Conservation (phyloP, 2,113 vertebrate species). For the Phasianus colchicus region DNA sequence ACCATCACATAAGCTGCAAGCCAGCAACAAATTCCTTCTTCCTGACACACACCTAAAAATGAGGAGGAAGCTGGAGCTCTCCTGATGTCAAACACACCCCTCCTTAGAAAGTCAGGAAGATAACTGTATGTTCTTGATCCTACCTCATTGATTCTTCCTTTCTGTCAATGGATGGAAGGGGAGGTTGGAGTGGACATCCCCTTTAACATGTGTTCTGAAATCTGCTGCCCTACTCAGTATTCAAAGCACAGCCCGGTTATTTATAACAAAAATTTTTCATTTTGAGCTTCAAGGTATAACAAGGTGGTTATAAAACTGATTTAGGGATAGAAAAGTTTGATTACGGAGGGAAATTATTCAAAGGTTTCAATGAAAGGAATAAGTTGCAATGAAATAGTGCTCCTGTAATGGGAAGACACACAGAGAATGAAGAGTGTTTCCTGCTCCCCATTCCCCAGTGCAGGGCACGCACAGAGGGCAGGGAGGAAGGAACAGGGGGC, state of each 20-base stretch:
- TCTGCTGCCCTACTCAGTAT: background rate
- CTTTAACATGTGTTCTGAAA: background rate
- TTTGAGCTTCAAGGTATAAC: slow-evolving; percentile 61
- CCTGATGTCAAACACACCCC: background rate
- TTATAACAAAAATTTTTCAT: slow-evolving; percentile 61
- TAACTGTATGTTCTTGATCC: background rate
- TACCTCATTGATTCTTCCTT: background rate
- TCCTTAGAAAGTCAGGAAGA: background rate
- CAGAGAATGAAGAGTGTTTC: background rate
- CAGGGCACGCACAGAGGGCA: background rate
- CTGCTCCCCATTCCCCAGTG: background rate
- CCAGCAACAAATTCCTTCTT: background rate
- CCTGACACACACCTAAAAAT: background rate
- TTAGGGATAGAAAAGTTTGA: slow-evolving; percentile 68
- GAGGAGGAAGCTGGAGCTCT: background rate
- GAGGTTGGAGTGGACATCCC: background rate
- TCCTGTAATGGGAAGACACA: background rate
- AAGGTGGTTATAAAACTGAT: slow-evolving; percentile 70
- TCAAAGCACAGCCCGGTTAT: slow-evolving; percentile 45
- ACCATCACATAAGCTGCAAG: background rate
- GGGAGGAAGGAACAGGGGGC: background rate
- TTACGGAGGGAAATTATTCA: slow-evolving; percentile 57
- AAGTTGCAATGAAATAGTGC: slow-evolving; percentile 38
- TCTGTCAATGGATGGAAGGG: background rate
- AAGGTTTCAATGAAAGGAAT: slow-evolving; percentile 37